phyloP scores from a whole-genome alignment of 2,888 invertebrate species.

The Peribatodes rhomboidaria region DNA sequence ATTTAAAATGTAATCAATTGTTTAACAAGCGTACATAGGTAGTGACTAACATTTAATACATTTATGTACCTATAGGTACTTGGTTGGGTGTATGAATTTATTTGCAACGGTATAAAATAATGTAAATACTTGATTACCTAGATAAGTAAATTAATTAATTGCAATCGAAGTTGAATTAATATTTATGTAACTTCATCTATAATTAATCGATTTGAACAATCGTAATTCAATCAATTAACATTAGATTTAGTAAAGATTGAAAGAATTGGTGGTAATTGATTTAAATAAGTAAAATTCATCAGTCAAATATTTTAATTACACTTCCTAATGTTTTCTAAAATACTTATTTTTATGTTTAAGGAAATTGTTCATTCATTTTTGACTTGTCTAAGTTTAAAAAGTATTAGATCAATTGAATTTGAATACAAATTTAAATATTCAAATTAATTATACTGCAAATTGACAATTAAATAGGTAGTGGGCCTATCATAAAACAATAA shows the following conservation, averaged over 20 bases:
- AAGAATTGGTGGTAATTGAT: too few relatives aligned
- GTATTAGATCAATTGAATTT: not conserved
- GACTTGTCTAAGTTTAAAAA: not conserved
- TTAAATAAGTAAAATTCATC: too few relatives aligned
- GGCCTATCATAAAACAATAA: conserved; percentile 2
- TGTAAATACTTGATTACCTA: not conserved
- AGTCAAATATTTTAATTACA: too few relatives aligned
- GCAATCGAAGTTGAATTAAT: not conserved
- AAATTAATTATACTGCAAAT: not conserved
- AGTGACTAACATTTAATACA: too few relatives aligned
- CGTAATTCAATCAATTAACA: not conserved
- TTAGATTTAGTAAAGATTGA: too few relatives aligned
- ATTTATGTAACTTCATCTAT: too few relatives aligned
- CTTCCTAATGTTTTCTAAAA: too few relatives aligned
- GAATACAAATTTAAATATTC: not conserved
- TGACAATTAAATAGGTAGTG: not conserved
- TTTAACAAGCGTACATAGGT: too few relatives aligned
- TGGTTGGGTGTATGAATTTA: not conserved
- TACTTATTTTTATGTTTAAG: too few relatives aligned
- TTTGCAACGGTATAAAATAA: not conserved
- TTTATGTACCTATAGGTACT: too few relatives aligned
- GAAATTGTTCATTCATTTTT: too few relatives aligned
- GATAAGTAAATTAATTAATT: not conserved
- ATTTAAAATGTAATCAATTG: too few relatives aligned
- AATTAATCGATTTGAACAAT: not conserved